Conservation (phyloP, 2,113 vertebrate species). For the Podocnemis expansa region DNA sequence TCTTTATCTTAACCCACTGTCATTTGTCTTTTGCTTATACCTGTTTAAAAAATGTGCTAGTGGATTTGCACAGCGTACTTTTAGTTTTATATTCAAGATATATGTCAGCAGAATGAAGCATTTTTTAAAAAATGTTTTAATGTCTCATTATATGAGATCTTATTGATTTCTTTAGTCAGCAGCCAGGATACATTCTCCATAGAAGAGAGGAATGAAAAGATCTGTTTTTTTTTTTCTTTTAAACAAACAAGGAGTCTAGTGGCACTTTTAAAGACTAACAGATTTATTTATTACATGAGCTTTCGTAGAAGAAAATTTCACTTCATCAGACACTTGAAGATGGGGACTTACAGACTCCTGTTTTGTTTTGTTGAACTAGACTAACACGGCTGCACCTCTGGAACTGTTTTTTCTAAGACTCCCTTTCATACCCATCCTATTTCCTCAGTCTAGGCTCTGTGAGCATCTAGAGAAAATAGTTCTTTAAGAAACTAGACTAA, state of each 20-base stretch:
- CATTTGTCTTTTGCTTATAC: not conserved
- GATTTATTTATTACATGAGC: too few relatives aligned
- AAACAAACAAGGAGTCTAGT: too few relatives aligned
- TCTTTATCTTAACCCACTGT: not conserved
- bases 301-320: too few relatives aligned
- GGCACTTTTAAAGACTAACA: too few relatives aligned
- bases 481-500: not conserved
- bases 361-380: too few relatives aligned
- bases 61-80: not conserved
- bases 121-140: not conserved
- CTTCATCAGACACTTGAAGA: too few relatives aligned
- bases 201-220: not conserved
- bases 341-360: too few relatives aligned
- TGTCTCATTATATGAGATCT: not conserved
- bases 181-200: not conserved
- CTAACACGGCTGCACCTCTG: too few relatives aligned
- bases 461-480: not conserved
- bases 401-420: too few relatives aligned
- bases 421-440: not conserved
- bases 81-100: too few relatives aligned
- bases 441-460: not conserved
- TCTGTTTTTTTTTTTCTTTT: accelerated
- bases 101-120: not conserved
- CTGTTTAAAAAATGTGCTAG: not conserved
- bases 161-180: not conserved